Conservation (phyloP, 92 coral and sea anemone genomes). For the Bergia puertoricense region DNA sequence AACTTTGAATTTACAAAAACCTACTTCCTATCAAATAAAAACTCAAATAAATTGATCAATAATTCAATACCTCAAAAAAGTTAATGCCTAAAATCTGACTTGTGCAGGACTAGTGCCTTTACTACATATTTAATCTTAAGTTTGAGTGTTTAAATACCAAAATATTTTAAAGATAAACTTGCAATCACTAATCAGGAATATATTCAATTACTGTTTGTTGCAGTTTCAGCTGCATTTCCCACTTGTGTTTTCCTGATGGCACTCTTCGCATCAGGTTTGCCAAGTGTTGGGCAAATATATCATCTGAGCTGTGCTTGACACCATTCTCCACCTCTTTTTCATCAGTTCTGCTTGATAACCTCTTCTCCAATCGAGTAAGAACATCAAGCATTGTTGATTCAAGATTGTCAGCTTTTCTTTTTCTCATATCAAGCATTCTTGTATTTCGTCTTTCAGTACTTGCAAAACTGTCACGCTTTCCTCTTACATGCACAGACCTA, state of each 20-base stretch:
- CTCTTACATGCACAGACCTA: background rate
- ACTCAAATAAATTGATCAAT: too few species aligned
- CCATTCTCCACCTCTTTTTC: background rate
- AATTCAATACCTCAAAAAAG: too few species aligned
- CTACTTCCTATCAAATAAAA: too few species aligned
- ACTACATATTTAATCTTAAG: too few species aligned
- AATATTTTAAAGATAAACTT: too few species aligned
- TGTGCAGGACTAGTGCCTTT: too few species aligned
- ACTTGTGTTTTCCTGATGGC: slow-evolving; percentile 21
- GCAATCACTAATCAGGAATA: slow-evolving; percentile 20
- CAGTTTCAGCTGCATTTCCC: slow-evolving; percentile 41
- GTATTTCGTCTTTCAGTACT: background rate
- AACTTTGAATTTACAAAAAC: too few species aligned
- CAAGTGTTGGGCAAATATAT: slow-evolving; percentile 32
- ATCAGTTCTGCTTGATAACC: background rate
- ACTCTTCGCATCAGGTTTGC: slow-evolving; percentile 31
- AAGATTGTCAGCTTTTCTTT: slow-evolving; percentile 43
- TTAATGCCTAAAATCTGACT: too few species aligned
- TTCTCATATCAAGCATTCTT: slow-evolving; percentile 22
- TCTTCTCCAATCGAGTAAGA: slow-evolving; percentile 32
- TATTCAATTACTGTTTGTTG: slow-evolving; percentile 27
- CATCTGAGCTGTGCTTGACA: slow-evolving; percentile 15
- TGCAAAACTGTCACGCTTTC: background rate
- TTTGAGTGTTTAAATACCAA: too few species aligned
- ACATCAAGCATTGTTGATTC: slow-evolving; percentile 33